Percentiles rank a stretch among this genome's conserved stretches.
Evolutionary conservation across 37 sponge, comb jelly and placozoan genomes (phyloP).

Genomic region (Sycon ciliatum): DNA sequence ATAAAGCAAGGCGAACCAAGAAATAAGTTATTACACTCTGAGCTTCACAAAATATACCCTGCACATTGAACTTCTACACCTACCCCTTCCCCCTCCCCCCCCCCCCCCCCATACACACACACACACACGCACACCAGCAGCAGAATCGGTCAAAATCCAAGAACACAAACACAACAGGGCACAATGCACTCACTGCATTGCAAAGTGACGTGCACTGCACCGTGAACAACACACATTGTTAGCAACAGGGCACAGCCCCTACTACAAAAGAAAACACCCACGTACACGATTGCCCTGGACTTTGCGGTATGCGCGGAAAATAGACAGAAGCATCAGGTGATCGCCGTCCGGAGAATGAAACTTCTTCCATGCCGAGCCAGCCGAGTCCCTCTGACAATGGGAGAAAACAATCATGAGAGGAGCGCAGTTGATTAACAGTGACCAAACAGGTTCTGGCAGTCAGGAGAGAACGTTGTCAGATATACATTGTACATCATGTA

Average conservation of each 20-base stretch:
- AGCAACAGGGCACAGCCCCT: neutral
- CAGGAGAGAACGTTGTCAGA: neutral
- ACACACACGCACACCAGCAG: no score
- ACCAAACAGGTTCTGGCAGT: neutral
- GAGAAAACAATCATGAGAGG: neutral
- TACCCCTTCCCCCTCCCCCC: no score
- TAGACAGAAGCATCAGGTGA: conserved; percentile 68
- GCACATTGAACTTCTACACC: no score
- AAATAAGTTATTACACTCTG: no score
- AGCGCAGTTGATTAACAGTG: neutral
- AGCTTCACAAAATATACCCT: no score
- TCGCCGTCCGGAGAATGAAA: conserved; percentile 73
- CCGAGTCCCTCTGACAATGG: conserved; percentile 38
- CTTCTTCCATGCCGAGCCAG: conserved; percentile 37
- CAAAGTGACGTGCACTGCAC: neutral
- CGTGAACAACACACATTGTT: neutral
- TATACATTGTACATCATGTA: no score
- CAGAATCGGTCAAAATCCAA: no score
- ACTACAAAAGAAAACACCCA: neutral
- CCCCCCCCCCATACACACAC: no score
- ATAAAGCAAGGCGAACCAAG: no score
- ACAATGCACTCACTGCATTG: no score
- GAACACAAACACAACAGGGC: no score
- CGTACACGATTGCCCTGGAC: conserved; percentile 69
- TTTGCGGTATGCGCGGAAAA: conserved; percentile 54